A percentile compares a stretch with the other conserved stretches of the same genome.
phyloP scores from a whole-genome alignment of 2,797 vertebrate genomes.

The Chromobotia macracanthus region DNA sequence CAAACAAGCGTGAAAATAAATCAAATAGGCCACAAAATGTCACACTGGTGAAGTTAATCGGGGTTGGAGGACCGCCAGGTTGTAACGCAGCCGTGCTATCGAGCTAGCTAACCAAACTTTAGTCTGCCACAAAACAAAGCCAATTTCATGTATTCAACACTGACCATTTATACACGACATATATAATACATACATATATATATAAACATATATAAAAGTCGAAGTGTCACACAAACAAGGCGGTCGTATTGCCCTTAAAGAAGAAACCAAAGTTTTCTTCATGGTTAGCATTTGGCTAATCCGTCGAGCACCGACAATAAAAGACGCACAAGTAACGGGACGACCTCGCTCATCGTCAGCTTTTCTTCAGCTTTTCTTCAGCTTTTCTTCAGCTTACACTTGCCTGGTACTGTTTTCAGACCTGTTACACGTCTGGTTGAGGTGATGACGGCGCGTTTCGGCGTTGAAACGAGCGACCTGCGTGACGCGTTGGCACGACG shows the following conservation, averaged over 20 bases:
- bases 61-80: conserved; percentile 37
- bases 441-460: too few species aligned
- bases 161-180: neutral
- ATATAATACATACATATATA: too few species aligned
- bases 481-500: too few species aligned
- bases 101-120: conserved; percentile 34
- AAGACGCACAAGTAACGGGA: neutral
- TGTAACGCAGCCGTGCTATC: conserved; percentile 27
- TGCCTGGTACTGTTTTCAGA: too few species aligned
- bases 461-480: too few species aligned
- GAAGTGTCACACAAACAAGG: conserved; percentile 11
- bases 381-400: too few species aligned
- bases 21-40: too few species aligned
- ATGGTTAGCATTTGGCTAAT: conserved; percentile 29
- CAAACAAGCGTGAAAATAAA: too few species aligned
- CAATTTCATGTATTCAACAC: too few species aligned
- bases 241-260: neutral
- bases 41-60: neutral
- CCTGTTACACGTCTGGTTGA: too few species aligned
- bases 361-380: too few species aligned
- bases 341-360: neutral
- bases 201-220: neutral
- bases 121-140: neutral
- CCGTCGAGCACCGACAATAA: too few species aligned
- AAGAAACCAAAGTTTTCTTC: conserved; percentile 18